A percentile compares a stretch with the other conserved stretches of the same genome.
Conservation (phyloP, 92 coral and sea anemone genomes). For the Palythoa caribaeorum region DNA sequence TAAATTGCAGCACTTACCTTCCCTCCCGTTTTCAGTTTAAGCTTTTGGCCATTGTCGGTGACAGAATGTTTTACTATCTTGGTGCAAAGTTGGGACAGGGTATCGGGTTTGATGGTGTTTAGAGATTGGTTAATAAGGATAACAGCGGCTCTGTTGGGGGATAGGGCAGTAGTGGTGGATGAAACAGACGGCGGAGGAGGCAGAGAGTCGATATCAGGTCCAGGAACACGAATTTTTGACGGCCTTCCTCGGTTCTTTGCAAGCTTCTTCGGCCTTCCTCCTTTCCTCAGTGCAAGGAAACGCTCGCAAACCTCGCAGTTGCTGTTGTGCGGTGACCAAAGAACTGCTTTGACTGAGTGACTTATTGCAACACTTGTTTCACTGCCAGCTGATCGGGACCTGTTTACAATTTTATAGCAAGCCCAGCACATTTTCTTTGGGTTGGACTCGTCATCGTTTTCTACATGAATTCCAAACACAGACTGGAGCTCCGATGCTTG, state of each 20-base stretch:
- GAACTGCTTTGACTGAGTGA: neutral
- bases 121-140: neutral
- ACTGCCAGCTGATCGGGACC: neutral
- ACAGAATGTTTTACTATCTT: neutral
- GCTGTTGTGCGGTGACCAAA: slow-evolving; percentile 1
- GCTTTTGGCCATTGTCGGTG: neutral
- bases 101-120: neutral
- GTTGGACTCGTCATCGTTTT: neutral
- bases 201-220: slow-evolving; percentile 11
- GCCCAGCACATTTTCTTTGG: neutral
- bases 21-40: slow-evolving; percentile 11
- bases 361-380: neutral
- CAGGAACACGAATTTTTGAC: neutral
- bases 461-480: neutral
- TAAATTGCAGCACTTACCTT: slow-evolving; percentile 9
- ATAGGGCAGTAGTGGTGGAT: neutral
- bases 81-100: neutral
- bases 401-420: slow-evolving; percentile 1
- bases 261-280: slow-evolving; percentile 10
- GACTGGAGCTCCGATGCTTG: neutral
- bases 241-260: slow-evolving; percentile 19
- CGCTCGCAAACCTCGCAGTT: slow-evolving; percentile 1
- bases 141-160: slow-evolving; percentile 19
- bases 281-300: slow-evolving; percentile 6
- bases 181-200: slow-evolving; percentile 9